Conservation (phyloP, 2,113 vertebrate genomes). For the Sinocyclocheilus grahami region DNA sequence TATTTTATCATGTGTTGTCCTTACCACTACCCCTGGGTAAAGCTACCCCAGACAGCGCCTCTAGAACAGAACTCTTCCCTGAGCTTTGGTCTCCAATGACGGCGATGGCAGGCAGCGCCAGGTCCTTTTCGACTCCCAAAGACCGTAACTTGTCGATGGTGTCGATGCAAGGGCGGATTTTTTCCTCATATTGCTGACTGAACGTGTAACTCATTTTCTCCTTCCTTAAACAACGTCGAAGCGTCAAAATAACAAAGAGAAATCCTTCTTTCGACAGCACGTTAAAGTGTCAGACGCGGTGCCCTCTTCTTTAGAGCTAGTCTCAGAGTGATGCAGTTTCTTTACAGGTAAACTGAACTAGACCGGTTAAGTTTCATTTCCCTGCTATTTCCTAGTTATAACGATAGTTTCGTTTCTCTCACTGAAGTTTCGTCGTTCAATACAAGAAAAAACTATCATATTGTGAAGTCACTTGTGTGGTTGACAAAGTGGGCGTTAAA, state of each 20-base stretch:
- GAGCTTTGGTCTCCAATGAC: slow-evolving; percentile 86
- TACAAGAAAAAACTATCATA: no score
- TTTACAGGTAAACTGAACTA: background rate
- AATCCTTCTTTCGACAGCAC: background rate
- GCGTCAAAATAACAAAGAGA: background rate
- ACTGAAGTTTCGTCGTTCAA: no score
- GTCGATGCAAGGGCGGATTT: slow-evolving; percentile 76
- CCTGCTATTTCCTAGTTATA: background rate
- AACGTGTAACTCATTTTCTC: background rate
- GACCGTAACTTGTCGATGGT: slow-evolving; percentile 75
- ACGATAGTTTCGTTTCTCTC: background rate
- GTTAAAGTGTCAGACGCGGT: background rate
- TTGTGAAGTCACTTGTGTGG: no score
- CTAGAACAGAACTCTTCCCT: slow-evolving; percentile 88
- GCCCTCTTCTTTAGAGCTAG: no score
- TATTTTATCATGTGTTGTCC: background rate
- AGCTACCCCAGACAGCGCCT: slow-evolving; percentile 85
- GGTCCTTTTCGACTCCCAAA: slow-evolving; percentile 76
- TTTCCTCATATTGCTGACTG: slow-evolving; percentile 55
- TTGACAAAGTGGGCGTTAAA: no score
- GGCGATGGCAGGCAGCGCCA: slow-evolving; percentile 76
- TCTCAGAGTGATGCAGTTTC: background rate
- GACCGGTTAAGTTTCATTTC: background rate
- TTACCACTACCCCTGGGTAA: slow-evolving; percentile 86
- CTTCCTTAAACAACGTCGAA: background rate